A percentile compares a stretch with the other conserved stretches of the same genome.
These are phyloP conservation scores for Drosophila suzukii DNA, from an alignment of 1,140 invertebrate species.

Conservation along the genomic window DNA sequence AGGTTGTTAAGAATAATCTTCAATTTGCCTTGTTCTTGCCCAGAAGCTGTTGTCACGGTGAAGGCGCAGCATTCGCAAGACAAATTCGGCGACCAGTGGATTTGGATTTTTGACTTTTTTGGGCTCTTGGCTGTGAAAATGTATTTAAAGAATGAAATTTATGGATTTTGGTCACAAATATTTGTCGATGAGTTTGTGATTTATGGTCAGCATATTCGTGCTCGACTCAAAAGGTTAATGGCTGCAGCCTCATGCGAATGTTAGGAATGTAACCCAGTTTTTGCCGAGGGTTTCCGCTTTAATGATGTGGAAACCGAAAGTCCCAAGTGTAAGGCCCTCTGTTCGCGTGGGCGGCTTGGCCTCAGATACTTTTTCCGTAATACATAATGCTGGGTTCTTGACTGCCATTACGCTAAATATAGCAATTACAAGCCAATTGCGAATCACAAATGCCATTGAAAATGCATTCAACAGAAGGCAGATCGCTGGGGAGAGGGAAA, in stretches of 20 bases:
- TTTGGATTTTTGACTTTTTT: slow-evolving; percentile 17
- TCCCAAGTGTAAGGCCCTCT: slow-evolving; percentile 31
- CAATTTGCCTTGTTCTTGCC: slow-evolving; percentile 56
- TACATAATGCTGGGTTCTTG: slow-evolving; percentile 67
- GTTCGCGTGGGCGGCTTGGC: slow-evolving; percentile 10
- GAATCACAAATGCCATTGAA: slow-evolving; percentile 80
- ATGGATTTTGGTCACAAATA: slow-evolving; percentile 46
- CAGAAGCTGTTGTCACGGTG: slow-evolving; percentile 72
- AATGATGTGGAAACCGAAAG: slow-evolving; percentile 72
- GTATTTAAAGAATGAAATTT: slow-evolving; percentile 45
- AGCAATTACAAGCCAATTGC: slow-evolving; percentile 80
- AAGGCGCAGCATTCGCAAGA: slow-evolving; percentile 37
- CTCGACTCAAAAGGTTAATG: slow-evolving; percentile 20
- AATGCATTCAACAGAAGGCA: slow-evolving; percentile 68
- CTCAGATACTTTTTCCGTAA: slow-evolving; percentile 36
- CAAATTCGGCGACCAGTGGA: slow-evolving; percentile 9
- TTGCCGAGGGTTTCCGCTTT: slow-evolving; percentile 53
- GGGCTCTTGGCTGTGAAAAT: slow-evolving; percentile 64
- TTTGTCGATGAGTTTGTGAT: slow-evolving; percentile 71
- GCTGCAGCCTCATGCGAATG: slow-evolving; percentile 9
- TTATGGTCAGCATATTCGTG: slow-evolving; percentile 27
- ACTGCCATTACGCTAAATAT: slow-evolving; percentile 77
- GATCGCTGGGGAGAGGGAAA: not conserved
- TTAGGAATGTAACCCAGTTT: slow-evolving; percentile 65
- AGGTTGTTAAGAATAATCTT: slow-evolving; percentile 1